A percentile compares a stretch with the other conserved stretches of the same genome.
These are phyloP conservation scores for Phrynocephalus forsythii DNA, from an alignment of 2,797 vertebrate species.

Conservation along the genomic window DNA sequence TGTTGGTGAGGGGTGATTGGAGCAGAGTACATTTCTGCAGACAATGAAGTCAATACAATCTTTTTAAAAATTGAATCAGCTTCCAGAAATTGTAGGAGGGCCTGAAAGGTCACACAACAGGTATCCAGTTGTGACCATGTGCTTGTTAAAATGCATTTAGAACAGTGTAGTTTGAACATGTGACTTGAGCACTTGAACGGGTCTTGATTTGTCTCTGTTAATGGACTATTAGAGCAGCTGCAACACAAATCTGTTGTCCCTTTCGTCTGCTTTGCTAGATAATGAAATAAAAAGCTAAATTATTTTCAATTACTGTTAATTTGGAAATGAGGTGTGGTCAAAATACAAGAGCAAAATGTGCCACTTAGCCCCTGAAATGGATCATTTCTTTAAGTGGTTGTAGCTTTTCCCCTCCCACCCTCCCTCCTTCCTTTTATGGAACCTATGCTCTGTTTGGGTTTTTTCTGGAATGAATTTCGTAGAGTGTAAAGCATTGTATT, in stretches of 20 bases:
- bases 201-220: slow-evolving; percentile 69
- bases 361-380: slow-evolving; percentile 74
- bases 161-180: slow-evolving; percentile 61
- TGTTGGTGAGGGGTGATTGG: background rate
- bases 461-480: slow-evolving; percentile 19
- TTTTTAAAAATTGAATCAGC: slow-evolving; percentile 17
- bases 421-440: rapidly evolving
- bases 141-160: slow-evolving; percentile 44
- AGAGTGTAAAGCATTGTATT: slow-evolving; percentile 5
- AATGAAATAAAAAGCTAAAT: slow-evolving; percentile 82
- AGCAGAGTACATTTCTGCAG: background rate
- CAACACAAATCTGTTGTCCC: slow-evolving; percentile 76
- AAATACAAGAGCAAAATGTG: slow-evolving; percentile 74
- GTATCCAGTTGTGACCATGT: background rate
- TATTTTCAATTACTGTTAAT: slow-evolving; percentile 78
- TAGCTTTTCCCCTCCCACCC: slow-evolving; percentile 39
- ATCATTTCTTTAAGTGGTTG: slow-evolving; percentile 67
- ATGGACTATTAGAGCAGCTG: slow-evolving; percentile 72
- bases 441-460: background rate
- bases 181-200: slow-evolving; percentile 68
- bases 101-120: slow-evolving; percentile 34
- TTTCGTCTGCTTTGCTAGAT: slow-evolving; percentile 74
- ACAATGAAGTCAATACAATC: background rate
- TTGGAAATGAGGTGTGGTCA: slow-evolving; percentile 74
- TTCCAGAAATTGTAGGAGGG: slow-evolving; percentile 15